Evolutionary conservation across 2,888 invertebrate species (phyloP).

Genomic region (Epinotia bilunana): DNA sequence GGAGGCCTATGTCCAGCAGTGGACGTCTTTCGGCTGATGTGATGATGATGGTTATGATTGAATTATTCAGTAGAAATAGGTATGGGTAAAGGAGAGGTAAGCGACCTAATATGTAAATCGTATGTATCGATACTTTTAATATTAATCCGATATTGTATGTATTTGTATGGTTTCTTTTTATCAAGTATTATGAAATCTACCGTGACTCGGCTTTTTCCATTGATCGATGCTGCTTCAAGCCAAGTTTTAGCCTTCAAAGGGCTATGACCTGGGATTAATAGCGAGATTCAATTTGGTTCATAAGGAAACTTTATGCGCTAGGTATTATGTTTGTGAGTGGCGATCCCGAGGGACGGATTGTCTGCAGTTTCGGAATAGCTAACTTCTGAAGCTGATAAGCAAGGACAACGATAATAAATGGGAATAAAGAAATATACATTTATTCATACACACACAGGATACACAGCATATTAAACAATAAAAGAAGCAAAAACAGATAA

Average conservation of each 20-base stretch:
- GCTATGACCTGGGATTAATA: constrained; percentile 27
- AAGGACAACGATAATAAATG: too few relatives aligned
- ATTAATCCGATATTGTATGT: neutral
- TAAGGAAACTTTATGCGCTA: constrained; percentile 28
- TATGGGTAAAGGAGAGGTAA: neutral
- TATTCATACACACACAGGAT: too few relatives aligned
- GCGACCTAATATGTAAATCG: neutral
- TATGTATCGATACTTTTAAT: constrained; percentile 5
- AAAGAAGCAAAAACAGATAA: too few relatives aligned
- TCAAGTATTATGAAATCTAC: neutral
- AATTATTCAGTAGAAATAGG: neutral
- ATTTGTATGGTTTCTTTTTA: neutral
- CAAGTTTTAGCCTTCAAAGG: constrained; percentile 22
- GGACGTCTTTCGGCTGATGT: too few relatives aligned
- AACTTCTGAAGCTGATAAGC: constrained; percentile 3
- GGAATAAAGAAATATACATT: too few relatives aligned
- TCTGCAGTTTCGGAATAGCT: constrained; percentile 20
- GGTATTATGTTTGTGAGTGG: constrained; percentile 32
- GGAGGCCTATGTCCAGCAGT: too few relatives aligned
- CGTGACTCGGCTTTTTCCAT: constrained; percentile 4
- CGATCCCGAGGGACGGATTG: constrained; percentile 17
- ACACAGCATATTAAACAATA: too few relatives aligned
- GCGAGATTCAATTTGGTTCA: constrained; percentile 38
- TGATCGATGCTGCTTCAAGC: constrained; percentile 9
- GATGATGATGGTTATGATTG: too few relatives aligned